Percentiles rank a stretch among this genome's conserved stretches.
phyloP scores from a whole-genome alignment of 2,888 invertebrate genomes.

The Arrhopalites spinosus region DNA sequence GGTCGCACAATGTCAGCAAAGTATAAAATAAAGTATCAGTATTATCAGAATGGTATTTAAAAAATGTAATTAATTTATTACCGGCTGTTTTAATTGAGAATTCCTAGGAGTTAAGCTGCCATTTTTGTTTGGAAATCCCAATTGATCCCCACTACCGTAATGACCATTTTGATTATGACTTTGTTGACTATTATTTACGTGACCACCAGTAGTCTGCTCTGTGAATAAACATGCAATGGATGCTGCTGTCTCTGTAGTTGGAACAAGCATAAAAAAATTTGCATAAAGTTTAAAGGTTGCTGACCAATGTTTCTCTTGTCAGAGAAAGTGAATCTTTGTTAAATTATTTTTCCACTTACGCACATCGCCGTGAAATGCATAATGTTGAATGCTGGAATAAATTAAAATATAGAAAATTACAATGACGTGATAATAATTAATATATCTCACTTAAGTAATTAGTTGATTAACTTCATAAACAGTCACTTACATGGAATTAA shows the following conservation, averaged over 20 bases:
- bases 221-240: slow-evolving; percentile 51
- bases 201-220: background rate
- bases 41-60: background rate
- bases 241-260: slow-evolving; percentile 74
- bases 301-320: no score
- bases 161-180: background rate
- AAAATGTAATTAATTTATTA: slow-evolving; percentile 25
- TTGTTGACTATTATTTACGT: background rate
- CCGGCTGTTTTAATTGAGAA: slow-evolving; percentile 44
- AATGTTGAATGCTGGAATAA: slow-evolving; percentile 73
- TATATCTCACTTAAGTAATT: no score
- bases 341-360: slow-evolving; percentile 60
- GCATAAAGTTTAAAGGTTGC: no score
- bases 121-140: slow-evolving; percentile 13
- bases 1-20: background rate
- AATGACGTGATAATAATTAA: no score
- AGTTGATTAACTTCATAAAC: no score
- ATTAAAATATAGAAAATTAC: background rate
- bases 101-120: slow-evolving; percentile 30
- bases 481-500: slow-evolving; percentile 83
- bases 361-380: slow-evolving; percentile 67
- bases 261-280: no score
- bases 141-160: slow-evolving; percentile 8
- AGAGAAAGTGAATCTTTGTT: no score
- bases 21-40: background rate